phyloP scores from a whole-genome alignment of 2,113 vertebrate genomes.

The Melanocharis versteri region DNA sequence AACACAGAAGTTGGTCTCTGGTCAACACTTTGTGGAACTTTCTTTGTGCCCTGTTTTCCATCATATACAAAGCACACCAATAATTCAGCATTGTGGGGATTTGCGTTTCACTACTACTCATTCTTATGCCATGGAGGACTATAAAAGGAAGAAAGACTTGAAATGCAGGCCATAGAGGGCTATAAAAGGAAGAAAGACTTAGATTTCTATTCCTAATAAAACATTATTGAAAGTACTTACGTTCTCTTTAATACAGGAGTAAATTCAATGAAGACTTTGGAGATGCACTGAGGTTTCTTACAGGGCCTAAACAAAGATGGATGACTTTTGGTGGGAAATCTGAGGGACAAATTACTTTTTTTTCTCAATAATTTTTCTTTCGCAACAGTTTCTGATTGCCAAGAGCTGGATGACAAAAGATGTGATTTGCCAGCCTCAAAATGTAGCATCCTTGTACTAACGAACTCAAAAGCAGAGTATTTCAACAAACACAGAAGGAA shows the following conservation, averaged over 20 bases:
- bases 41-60: not conserved
- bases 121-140: not conserved
- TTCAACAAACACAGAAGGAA: not conserved
- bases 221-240: not conserved
- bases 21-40: not conserved
- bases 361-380: not conserved
- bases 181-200: not conserved
- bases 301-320: not conserved
- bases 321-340: not conserved
- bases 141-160: not conserved
- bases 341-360: not conserved
- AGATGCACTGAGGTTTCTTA: not conserved
- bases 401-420: not conserved
- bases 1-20: not conserved
- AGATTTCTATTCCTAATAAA: not conserved
- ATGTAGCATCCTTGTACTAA: not conserved
- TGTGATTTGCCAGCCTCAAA: not conserved
- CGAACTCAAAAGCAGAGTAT: not conserved
- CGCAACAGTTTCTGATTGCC: not conserved
- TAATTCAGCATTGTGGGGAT: not conserved
- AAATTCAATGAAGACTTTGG: not conserved
- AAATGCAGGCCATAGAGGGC: not conserved
- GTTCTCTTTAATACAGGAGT: not conserved
- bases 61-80: not conserved
- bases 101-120: not conserved